Conservation (phyloP, 2,113 vertebrate genomes). For the Alethe diademata region DNA sequence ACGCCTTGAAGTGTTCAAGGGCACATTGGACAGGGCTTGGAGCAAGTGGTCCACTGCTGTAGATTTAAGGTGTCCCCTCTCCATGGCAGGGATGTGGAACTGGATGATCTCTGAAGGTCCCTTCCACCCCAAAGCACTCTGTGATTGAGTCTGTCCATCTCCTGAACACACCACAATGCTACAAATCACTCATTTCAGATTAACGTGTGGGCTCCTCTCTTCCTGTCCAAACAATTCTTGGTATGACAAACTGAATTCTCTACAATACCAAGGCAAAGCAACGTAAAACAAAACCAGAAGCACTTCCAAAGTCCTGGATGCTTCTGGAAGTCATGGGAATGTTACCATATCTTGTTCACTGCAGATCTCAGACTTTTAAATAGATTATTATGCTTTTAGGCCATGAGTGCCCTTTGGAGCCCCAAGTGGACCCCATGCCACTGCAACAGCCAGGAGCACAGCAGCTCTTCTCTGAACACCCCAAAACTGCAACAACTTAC, state of each 20-base stretch:
- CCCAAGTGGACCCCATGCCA: fast-evolving
- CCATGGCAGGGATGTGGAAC: neutral
- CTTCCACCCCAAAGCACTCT: neutral
- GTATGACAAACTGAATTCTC: neutral
- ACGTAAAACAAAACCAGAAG: neutral
- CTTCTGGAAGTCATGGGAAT: neutral
- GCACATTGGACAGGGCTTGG: neutral
- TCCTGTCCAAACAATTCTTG: neutral
- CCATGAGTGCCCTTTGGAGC: neutral
- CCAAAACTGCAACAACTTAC: neutral
- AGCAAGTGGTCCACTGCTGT: neutral
- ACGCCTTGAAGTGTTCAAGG: neutral
- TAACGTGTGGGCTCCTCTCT: neutral
- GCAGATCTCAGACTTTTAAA: constrained; percentile 5
- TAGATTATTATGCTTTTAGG: neutral
- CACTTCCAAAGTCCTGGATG: neutral
- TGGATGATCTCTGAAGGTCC: neutral
- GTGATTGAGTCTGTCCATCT: neutral
- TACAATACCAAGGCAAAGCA: neutral
- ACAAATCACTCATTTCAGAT: neutral
- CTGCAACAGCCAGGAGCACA: neutral
- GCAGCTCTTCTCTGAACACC: neutral
- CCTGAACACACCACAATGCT: neutral
- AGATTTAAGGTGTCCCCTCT: neutral
- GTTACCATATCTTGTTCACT: neutral